These are phyloP conservation scores for Tanaodytes sp. DNA, from an alignment of 2,888 invertebrate species.

Conservation along the genomic window DNA sequence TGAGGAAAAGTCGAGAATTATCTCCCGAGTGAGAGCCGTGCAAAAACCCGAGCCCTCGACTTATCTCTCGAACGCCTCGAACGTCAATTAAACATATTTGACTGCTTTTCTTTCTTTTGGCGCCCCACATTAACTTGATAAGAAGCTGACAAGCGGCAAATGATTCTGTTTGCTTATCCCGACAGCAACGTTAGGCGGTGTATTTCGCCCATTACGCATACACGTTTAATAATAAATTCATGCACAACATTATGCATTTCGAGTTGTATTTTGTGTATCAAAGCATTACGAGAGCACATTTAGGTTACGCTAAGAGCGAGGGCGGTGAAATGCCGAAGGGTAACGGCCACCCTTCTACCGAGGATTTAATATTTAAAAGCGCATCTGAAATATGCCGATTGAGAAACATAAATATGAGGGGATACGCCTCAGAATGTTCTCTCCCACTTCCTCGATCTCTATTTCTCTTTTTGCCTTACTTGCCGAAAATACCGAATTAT, in stretches of 20 bases:
- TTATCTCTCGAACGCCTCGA: slow-evolving; percentile 29
- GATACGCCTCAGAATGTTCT: slow-evolving; percentile 46
- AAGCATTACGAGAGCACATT: slow-evolving; percentile 46
- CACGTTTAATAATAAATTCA: slow-evolving; percentile 36
- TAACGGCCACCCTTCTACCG: slow-evolving; percentile 58
- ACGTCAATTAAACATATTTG: slow-evolving; percentile 44
- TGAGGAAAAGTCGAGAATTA: slow-evolving; percentile 68
- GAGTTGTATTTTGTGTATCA: slow-evolving; percentile 42
- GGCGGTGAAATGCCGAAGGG: slow-evolving; percentile 51
- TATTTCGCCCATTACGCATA: too few species aligned
- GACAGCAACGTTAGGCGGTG: too few species aligned
- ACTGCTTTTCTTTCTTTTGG: not conserved
- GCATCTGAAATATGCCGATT: slow-evolving; percentile 73
- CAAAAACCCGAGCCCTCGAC: too few species aligned
- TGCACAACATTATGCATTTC: slow-evolving; percentile 44
- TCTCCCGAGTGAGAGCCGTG: too few species aligned
- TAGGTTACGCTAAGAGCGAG: slow-evolving; percentile 49
- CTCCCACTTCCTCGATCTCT: slow-evolving; percentile 49
- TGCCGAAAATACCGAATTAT: slow-evolving; percentile 63
- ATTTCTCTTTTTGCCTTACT: slow-evolving; percentile 45
- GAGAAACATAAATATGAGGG: slow-evolving; percentile 69
- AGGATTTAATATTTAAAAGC: slow-evolving; percentile 71
- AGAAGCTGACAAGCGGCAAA: too few species aligned
- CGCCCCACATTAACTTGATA: not conserved
- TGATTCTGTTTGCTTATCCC: too few species aligned